Conservation (phyloP, 2,888 invertebrate genomes). For the Onchidella celtica region DNA sequence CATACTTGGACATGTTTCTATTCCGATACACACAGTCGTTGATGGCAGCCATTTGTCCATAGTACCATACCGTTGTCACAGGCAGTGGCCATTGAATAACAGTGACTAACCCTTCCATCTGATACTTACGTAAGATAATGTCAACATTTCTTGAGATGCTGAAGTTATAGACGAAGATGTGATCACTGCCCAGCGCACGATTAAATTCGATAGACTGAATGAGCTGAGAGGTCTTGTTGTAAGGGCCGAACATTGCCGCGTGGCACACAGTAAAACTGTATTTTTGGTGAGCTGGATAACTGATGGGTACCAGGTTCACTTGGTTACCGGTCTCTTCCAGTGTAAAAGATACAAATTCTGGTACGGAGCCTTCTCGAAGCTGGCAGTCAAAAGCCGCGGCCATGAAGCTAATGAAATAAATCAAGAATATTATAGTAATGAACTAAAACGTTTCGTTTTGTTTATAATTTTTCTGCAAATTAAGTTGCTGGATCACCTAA, state of each 20-base stretch:
- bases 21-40: constrained; percentile 33
- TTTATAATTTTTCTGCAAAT: too few relatives aligned
- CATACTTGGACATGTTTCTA: constrained; percentile 3
- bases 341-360: neutral
- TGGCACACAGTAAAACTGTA: constrained; percentile 18
- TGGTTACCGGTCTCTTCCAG: neutral
- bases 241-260: neutral
- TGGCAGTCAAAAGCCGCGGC: neutral
- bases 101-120: neutral
- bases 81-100: constrained; percentile 18
- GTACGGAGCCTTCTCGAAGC: neutral
- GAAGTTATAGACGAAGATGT: constrained; percentile 31
- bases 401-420: constrained; percentile 5
- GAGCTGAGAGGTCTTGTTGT: neutral
- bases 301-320: neutral
- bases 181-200: constrained; percentile 11
- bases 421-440: neutral
- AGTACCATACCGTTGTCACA: neutral
- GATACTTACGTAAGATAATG: constrained; percentile 8
- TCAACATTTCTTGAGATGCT: neutral
- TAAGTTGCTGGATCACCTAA: too few relatives aligned
- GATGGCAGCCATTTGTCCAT: constrained; percentile 3
- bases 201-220: constrained; percentile 32
- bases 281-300: neutral
- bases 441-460: too few relatives aligned